Conservation (phyloP, 1,140 invertebrate genomes). For the Lucilia sericata region DNA sequence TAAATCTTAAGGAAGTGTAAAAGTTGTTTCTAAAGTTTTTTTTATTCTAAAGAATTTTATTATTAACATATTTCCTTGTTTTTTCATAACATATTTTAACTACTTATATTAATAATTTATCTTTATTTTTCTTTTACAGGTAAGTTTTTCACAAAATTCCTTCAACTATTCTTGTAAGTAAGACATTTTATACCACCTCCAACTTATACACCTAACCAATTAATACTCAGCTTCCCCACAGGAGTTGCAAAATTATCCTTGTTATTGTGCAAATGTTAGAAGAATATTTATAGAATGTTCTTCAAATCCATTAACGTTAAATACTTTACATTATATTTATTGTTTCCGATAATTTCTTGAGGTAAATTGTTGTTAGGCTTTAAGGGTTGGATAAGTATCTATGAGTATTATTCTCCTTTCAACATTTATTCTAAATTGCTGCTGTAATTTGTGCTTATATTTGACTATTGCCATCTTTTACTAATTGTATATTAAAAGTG, state of each 20-base stretch:
- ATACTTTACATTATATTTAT: not conserved
- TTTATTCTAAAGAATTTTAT: not conserved
- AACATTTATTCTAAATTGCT: not conserved
- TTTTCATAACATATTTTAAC: no score
- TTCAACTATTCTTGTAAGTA: not conserved
- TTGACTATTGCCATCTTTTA: not conserved
- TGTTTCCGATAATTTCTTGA: not conserved
- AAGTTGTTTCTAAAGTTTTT: not conserved
- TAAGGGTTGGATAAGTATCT: not conserved
- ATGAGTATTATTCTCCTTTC: not conserved
- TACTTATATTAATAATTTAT: not conserved
- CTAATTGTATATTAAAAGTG: not conserved
- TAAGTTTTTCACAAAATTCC: not conserved
- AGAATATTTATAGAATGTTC: constrained; percentile 9
- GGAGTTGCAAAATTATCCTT: not conserved
- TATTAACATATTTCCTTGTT: not conserved
- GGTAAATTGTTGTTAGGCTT: not conserved
- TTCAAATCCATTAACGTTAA: constrained; percentile 20
- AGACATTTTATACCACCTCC: not conserved
- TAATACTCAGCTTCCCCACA: not conserved
- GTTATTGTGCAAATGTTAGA: no score
- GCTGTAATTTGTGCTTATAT: not conserved
- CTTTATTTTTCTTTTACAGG: not conserved
- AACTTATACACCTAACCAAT: not conserved
- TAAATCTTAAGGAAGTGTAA: not conserved